Base-by-base conservation (phyloP, 2,888 invertebrate genomes). In the Tinea trinotella region DNA sequence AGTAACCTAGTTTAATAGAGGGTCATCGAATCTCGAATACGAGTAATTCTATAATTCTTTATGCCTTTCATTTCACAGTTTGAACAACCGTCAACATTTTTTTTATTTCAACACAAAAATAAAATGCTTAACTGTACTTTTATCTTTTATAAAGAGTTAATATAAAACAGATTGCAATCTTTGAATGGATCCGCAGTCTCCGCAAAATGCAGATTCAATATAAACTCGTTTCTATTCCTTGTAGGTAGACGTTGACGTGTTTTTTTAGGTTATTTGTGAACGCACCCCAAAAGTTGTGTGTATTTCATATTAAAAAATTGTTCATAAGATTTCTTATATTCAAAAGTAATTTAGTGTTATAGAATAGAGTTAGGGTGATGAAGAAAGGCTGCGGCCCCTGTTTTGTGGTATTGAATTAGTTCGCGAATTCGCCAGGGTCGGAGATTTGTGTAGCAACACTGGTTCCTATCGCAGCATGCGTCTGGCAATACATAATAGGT, bases 321-420 rank as follows among this genome's bases (percentile, higher is more conserved):
- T 79, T 74, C 70, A 71, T 75, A 70, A 73, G 74, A 76, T 71
- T 75, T 81, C 78, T 81, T 77, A 81, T 78, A 83, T 83, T 81
- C 81, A 83, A 83, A 80, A 77, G 83, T 78, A 77, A 83, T 83
- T 82, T 82, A 35, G 52, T 54, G 54, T 46, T 70, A 74, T 61
- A 72, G 74, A 77, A 74, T 71, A 70, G 71, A 71, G 80, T 80
- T 76, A 69, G 77, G 36, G 40, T 12, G 35, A 35, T 70, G 74
- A 70, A 75, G 76, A 77, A 79, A 74, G 68, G 73, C 66, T 60
- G 63, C 70, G 74, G 76, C 75, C 81, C 80, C 79, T 76, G 75
- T 79, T 81, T 76, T 81, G 83, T 76, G 82, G 83, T 83, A 77
- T 76, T 79, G 78, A 81, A 82, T 57, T 77, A 77, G 79, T 72